Percentiles rank a stretch among this genome's conserved stretches.
These are phyloP conservation scores for Exephanes ischioxanthus DNA, from an alignment of 2,888 invertebrate species.

Conservation along the genomic window DNA sequence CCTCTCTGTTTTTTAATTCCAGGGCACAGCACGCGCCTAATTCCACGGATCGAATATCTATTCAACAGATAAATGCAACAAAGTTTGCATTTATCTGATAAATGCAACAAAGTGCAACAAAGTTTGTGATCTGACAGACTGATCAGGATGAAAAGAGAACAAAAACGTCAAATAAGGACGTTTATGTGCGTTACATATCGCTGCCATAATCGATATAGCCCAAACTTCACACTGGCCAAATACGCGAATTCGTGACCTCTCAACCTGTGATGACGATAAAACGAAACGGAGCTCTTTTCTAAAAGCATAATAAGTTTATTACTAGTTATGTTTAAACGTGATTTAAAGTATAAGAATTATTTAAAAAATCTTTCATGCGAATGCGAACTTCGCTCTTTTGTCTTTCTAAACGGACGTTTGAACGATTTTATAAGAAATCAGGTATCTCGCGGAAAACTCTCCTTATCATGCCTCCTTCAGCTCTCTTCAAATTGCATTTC, in stretches of 20 bases:
- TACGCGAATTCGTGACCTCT: not conserved
- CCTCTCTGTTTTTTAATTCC: not conserved
- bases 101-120: not conserved
- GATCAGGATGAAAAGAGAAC: not conserved
- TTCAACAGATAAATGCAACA: not conserved
- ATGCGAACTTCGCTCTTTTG: not conserved
- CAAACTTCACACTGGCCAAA: not conserved
- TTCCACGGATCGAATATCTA: not conserved
- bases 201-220: not conserved
- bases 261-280: not conserved
- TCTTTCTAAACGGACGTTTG: not conserved
- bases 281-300: not conserved
- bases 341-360: slow-evolving; percentile 3
- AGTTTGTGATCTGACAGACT: not conserved
- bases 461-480: no score
- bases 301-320: not conserved
- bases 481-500: no score
- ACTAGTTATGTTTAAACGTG: slow-evolving; percentile 3
- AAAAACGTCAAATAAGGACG: not conserved
- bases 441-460: no score
- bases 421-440: not conserved
- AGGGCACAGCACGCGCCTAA: not conserved
- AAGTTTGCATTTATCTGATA: no score
- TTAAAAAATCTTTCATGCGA: not conserved
- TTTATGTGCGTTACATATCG: not conserved